Evolutionary conservation across 2,797 vertebrate species (phyloP).

Genomic region (Rhinoraja longicauda): DNA sequence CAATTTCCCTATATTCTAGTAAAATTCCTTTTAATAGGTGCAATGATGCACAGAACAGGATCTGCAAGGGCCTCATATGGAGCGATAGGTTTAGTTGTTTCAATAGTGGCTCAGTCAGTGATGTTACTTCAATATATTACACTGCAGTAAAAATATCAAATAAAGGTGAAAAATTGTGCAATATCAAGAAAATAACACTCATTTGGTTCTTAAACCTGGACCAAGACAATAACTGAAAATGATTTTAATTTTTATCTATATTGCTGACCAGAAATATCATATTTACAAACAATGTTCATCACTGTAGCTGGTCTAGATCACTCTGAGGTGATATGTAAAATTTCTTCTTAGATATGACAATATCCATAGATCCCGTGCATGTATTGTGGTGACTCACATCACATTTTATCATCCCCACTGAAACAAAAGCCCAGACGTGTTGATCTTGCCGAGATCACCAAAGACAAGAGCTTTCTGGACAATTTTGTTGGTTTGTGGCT

Average conservation of each 20-base stretch:
- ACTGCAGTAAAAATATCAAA: not conserved
- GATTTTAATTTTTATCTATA: not conserved
- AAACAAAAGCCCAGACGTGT: no score
- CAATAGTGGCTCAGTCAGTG: not conserved
- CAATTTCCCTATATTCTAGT: conserved; percentile 34
- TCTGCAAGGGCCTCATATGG: conserved; percentile 1
- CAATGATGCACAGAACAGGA: conserved; percentile 35
- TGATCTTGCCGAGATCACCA: no score
- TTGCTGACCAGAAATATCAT: not conserved
- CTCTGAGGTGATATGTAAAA: no score
- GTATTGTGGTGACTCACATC: no score
- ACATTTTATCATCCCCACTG: no score
- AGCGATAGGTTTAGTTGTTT: not conserved
- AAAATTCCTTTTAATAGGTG: conserved; percentile 29
- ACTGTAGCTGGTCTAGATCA: not conserved
- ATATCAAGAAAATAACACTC: not conserved
- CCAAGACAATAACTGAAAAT: not conserved
- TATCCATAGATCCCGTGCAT: no score
- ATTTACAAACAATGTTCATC: not conserved
- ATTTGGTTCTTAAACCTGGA: not conserved
- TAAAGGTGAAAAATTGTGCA: not conserved
- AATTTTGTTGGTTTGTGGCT: no score
- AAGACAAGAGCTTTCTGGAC: no score
- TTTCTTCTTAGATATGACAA: no score
- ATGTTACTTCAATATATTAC: not conserved